Conservation (phyloP, 1,140 invertebrate species). For the Drosophila simulans region DNA sequence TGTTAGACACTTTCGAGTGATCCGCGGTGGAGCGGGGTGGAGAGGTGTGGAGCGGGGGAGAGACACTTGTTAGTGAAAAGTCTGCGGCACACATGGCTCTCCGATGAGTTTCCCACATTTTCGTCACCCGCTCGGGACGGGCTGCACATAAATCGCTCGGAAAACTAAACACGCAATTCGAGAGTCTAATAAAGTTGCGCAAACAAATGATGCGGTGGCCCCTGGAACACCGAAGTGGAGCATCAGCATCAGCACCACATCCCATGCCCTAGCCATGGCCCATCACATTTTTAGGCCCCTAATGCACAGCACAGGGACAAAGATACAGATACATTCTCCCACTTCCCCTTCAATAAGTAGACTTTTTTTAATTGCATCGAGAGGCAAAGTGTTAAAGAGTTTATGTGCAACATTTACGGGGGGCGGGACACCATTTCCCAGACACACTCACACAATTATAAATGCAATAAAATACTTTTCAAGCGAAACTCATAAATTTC, state of each 20-base stretch:
- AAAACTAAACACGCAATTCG: slow-evolving; percentile 82
- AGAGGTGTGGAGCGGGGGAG: slow-evolving; percentile 5
- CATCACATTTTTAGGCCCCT: slow-evolving; percentile 23
- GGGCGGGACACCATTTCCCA: slow-evolving; percentile 66
- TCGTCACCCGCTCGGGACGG: slow-evolving; percentile 51
- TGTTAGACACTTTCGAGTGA: slow-evolving; percentile 46
- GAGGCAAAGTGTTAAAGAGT: slow-evolving; percentile 84
- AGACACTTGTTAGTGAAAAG: slow-evolving; percentile 64
- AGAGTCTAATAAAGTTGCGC: slow-evolving; percentile 83
- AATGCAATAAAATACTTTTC: slow-evolving; percentile 84
- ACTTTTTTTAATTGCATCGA: slow-evolving; percentile 78
- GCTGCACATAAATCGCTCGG: slow-evolving; percentile 71
- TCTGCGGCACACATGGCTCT: slow-evolving; percentile 60
- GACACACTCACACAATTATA: slow-evolving; percentile 78
- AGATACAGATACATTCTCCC: slow-evolving; percentile 68
- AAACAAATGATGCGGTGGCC: slow-evolving; percentile 83
- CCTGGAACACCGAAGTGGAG: slow-evolving; percentile 70
- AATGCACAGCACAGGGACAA: slow-evolving; percentile 66
- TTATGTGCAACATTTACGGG: slow-evolving; percentile 82
- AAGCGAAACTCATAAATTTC: slow-evolving; percentile 84
- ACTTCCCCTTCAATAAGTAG: slow-evolving; percentile 78
- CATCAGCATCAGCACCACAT: slow-evolving; percentile 17
- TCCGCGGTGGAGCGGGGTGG: not conserved
- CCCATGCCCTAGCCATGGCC: not conserved
- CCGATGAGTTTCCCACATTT: slow-evolving; percentile 73